These are phyloP conservation scores for Zosterops lateralis DNA, from an alignment of 2,113 vertebrate species.

Conservation along the genomic window DNA sequence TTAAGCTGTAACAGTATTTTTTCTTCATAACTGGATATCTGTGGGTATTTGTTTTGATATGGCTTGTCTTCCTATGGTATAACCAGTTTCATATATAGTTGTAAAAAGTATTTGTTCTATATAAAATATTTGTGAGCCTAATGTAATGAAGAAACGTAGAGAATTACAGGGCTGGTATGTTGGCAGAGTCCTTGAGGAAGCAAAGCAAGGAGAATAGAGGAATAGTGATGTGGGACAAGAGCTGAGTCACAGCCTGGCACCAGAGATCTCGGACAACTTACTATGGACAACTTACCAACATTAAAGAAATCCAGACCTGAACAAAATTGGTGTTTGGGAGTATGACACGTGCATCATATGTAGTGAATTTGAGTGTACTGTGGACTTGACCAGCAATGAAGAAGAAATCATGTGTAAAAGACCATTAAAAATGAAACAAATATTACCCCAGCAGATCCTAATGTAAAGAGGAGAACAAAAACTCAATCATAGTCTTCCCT, in stretches of 20 bases:
- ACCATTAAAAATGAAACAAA: not conserved
- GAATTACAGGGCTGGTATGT: not conserved
- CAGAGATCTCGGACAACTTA: not conserved
- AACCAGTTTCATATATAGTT: not conserved
- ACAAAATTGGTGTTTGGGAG: rapidly evolving
- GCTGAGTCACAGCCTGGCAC: not conserved
- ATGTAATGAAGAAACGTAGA: not conserved
- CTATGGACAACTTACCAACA: not conserved
- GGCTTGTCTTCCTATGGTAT: not conserved
- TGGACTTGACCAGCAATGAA: not conserved
- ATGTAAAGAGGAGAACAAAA: not conserved
- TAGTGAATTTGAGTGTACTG: not conserved
- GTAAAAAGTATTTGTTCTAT: not conserved
- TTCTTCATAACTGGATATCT: not conserved
- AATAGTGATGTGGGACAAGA: not conserved
- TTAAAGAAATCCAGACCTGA: not conserved
- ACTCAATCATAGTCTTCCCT: not conserved
- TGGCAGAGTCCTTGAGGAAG: not conserved
- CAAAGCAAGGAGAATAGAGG: not conserved
- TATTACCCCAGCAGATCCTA: not conserved
- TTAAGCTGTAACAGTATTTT: not conserved
- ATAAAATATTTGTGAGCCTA: not conserved
- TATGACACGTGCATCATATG: not conserved
- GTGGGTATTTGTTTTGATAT: not conserved
- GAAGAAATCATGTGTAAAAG: not conserved